phyloP scores from a whole-genome alignment of 2,888 invertebrate species.

The Eristalis tenax region DNA sequence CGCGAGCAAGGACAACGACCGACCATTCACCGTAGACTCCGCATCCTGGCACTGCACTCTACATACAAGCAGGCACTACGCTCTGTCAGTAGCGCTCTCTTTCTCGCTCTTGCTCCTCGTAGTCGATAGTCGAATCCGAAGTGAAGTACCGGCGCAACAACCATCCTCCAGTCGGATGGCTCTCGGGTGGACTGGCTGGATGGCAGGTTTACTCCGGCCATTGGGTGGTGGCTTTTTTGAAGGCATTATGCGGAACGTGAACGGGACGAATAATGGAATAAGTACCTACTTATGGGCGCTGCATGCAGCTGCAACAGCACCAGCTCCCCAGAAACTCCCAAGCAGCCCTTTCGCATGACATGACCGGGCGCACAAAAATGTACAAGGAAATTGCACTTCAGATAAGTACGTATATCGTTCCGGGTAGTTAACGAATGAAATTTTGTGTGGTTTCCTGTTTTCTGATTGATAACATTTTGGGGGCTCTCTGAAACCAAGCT shows the following conservation, averaged over 20 bases:
- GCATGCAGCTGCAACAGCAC: conserved; percentile 48
- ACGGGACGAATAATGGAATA: conserved; percentile 71
- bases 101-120: background rate
- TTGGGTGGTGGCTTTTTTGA: conserved; percentile 61
- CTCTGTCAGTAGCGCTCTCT: conserved; percentile 24
- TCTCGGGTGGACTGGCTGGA: conserved; percentile 23
- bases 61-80: background rate
- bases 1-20: conserved; percentile 42
- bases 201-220: conserved; percentile 43
- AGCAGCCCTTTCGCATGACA: conserved; percentile 62
- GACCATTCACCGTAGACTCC: conserved; percentile 16
- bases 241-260: conserved; percentile 71
- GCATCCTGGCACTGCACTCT: background rate
- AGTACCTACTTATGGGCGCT: conserved; percentile 70
- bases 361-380: conserved; percentile 69
- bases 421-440: conserved; percentile 74
- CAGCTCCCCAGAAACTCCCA: background rate
- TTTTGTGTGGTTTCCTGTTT: conserved; percentile 74
- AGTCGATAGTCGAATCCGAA: conserved; percentile 46
- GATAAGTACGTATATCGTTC: conserved; percentile 73
- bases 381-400: conserved; percentile 74
- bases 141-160: conserved; percentile 52
- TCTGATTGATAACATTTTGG: conserved; percentile 74
- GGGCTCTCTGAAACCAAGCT: conserved; percentile 20
- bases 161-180: background rate